Evolutionary conservation across 2,113 vertebrate genomes (phyloP), one percentile per base, ranked within the genome.

Genomic region (Calonectris borealis): DNA sequence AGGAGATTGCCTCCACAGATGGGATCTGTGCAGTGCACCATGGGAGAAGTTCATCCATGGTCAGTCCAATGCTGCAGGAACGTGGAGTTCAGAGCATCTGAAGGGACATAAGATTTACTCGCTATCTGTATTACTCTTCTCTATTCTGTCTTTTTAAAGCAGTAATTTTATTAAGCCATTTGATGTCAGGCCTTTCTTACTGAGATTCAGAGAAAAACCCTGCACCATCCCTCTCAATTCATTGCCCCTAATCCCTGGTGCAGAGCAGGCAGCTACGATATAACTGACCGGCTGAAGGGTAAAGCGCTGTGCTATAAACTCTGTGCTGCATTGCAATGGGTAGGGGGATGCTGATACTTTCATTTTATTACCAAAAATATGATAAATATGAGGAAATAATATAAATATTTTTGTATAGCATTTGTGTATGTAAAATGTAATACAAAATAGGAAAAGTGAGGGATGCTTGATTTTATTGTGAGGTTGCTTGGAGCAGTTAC

Each of bases 41-140:
- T 54, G 38, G 34, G 31, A 87, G 14, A 76, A 76, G 26, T 64
- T 44, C 32, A 32, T 27, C 26, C 58, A 40, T 44, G 16, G 11
- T 72, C 49, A 55, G 20, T n/a, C 38, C 60, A 73, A 1, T 40
- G 46, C 21, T 78, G 44, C 58, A 57, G 55, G 18, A 71, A 70
- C 0, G 0, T 75, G 51, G 26, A 11, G 11, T 34, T 60, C 17
- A 17, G n/a, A 55, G 72, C 25, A 78, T 17, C 48, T 75, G 52
- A 76, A 60, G 48, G 17, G 15, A 38, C 14, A 1, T 24, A 51
- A 66, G 64, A 34, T 72, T 73, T 55, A 72, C 27, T 65, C 2
- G 0, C 46, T 42, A 1, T 10, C 8, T 57, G 52, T 48, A 9
- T 76, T 71, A 18, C 9, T 58, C n/a, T 32, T 29, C 34, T 65